Percentiles rank a stretch among this genome's conserved stretches.
phyloP scores from a whole-genome alignment of 2,888 invertebrate species.

The Rotaria sp. region DNA sequence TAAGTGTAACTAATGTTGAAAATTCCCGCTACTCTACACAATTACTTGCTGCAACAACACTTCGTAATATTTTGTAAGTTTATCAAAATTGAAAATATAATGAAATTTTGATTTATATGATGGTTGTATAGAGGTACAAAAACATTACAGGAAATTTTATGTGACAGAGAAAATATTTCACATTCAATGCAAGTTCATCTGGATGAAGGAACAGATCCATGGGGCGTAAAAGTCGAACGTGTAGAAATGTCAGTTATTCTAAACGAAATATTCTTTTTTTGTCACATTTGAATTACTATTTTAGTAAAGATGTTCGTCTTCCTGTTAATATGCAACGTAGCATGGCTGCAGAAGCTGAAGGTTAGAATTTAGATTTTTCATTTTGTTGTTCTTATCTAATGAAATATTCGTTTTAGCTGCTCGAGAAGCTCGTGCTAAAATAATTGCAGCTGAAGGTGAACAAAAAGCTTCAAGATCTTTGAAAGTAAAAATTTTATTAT shows the following conservation, averaged over 20 bases:
- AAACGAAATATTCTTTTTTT: not conserved
- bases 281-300: constrained; percentile 23
- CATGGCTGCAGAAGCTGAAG: constrained; percentile 53
- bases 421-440: constrained; percentile 52
- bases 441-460: constrained; percentile 48
- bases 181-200: constrained; percentile 34
- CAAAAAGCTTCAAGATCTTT: constrained; percentile 68
- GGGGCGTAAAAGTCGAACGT: constrained; percentile 69
- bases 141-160: constrained; percentile 39
- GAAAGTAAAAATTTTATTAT: constrained; percentile 53
- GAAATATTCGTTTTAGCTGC: constrained; percentile 43
- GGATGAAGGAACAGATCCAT: constrained; percentile 36
- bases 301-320: constrained; percentile 51
- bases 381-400: not conserved
- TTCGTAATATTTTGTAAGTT: constrained; percentile 47
- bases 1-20: constrained; percentile 51
- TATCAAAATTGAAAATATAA: not conserved
- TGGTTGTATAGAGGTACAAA: constrained; percentile 43
- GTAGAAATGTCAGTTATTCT: constrained; percentile 67
- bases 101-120: not conserved
- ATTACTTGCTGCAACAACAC: constrained; percentile 50
- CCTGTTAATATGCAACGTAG: constrained; percentile 52
- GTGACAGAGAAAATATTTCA: constrained; percentile 35
- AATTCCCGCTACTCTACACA: constrained; percentile 50
- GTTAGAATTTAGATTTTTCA: not conserved